phyloP scores from a whole-genome alignment of 2,797 vertebrate species.

The Borostomias antarcticus region DNA sequence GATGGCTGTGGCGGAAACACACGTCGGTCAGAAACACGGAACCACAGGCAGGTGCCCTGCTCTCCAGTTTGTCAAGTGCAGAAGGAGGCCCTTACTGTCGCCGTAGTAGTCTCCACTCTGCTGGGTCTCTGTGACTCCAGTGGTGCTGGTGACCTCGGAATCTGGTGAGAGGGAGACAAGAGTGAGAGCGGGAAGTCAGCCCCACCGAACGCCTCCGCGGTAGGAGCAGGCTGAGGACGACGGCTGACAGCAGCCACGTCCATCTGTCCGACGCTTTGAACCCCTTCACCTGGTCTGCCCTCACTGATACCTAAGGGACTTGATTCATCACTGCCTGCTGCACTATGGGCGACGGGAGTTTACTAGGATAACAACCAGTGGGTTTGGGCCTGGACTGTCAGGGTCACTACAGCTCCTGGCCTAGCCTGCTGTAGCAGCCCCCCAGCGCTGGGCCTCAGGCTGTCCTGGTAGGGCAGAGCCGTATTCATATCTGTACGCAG shows the following conservation, averaged over 20 bases:
- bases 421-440: no score
- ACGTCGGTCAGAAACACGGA: background rate
- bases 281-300: background rate
- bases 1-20: slow-evolving; percentile 80
- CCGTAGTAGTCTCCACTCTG: slow-evolving; percentile 94
- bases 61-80: background rate
- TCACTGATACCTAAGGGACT: background rate
- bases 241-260: background rate
- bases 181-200: slow-evolving; percentile 42
- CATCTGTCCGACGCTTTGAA: background rate
- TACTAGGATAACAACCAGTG: slow-evolving; percentile 8
- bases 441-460: no score
- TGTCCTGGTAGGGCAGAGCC: no score
- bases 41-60: slow-evolving; percentile 1
- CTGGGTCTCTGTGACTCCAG: slow-evolving; percentile 85
- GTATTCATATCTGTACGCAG: no score
- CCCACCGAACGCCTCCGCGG: slow-evolving; percentile 17
- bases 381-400: no score
- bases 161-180: slow-evolving; percentile 77
- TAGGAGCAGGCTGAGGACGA: slow-evolving; percentile 3
- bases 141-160: slow-evolving; percentile 80
- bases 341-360: slow-evolving; percentile 2
- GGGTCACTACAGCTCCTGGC: slow-evolving; percentile 36
- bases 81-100: slow-evolving; percentile 84
- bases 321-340: background rate